phyloP scores from a whole-genome alignment of 2,888 invertebrate genomes.

The Scrobipalpa atriplicella region DNA sequence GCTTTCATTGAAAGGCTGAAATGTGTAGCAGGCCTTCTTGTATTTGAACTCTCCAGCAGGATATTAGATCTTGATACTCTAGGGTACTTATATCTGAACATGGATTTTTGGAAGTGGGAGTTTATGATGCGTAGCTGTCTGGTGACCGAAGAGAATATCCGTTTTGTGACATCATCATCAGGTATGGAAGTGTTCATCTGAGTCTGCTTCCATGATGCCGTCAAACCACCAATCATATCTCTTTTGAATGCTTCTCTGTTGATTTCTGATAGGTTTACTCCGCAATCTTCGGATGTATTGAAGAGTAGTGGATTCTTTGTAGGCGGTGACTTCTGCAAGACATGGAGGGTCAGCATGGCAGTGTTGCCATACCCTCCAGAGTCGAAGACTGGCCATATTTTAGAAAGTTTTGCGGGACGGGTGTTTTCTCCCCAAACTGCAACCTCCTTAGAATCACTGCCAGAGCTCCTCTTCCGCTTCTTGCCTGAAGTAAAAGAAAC shows the following conservation, averaged over 20 bases:
- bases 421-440: conserved; percentile 61
- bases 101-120: conserved; percentile 64
- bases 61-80: conserved; percentile 73
- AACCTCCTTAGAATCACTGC: conserved; percentile 58
- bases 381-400: conserved; percentile 79
- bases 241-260: conserved; percentile 45
- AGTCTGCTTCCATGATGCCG: conserved; percentile 65
- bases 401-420: conserved; percentile 67
- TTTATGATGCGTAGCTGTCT: conserved; percentile 73
- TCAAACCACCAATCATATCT: conserved; percentile 65
- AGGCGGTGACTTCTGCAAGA: conserved; percentile 52
- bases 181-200: conserved; percentile 57
- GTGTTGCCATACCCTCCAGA: conserved; percentile 73
- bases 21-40: conserved; percentile 60
- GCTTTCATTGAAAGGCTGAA: conserved; percentile 65
- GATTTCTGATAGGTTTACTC: conserved; percentile 41
- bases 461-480: conserved; percentile 74
- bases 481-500: conserved; percentile 56
- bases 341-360: conserved; percentile 55
- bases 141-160: conserved; percentile 71
- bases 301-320: conserved; percentile 62
- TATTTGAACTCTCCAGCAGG: conserved; percentile 60
- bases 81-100: conserved; percentile 75
- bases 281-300: conserved; percentile 40
- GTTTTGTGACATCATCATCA: conserved; percentile 64